phyloP scores from a whole-genome alignment of 2,113 vertebrate species.

The Cheirogaleus medius region DNA sequence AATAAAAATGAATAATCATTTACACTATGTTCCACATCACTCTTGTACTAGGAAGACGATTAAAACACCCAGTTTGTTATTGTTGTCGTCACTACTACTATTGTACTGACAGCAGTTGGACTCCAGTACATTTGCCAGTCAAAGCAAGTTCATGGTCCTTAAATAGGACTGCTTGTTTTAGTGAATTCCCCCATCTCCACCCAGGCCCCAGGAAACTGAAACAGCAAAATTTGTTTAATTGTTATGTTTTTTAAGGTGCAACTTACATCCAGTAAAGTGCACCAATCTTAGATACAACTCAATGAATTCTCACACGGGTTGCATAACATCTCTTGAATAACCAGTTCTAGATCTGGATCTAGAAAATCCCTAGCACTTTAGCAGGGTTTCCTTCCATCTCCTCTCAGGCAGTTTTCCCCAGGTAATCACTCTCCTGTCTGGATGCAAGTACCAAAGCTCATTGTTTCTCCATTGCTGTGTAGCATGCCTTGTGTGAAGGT shows the following conservation, averaged over 20 bases:
- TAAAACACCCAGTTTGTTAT: neutral
- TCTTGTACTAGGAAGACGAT: neutral
- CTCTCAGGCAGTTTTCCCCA: neutral
- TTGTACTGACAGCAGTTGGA: neutral
- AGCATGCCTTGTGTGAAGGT: neutral
- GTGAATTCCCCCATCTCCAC: neutral
- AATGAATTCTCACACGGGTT: neutral
- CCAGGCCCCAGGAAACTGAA: neutral
- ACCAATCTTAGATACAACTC: neutral
- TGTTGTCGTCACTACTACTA: neutral
- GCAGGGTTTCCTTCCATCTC: neutral
- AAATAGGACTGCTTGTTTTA: neutral
- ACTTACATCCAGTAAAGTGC: neutral
- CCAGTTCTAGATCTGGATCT: neutral
- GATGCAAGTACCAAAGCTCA: neutral
- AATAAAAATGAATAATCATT: neutral
- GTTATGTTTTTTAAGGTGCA: neutral
- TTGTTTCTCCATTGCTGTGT: neutral
- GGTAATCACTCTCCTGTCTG: neutral
- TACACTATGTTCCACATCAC: neutral
- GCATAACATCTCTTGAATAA: neutral
- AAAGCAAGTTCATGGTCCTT: neutral
- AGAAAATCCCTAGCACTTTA: neutral
- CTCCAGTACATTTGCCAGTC: neutral
- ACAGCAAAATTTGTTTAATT: neutral